Evolutionary conservation across 2,888 invertebrate species (phyloP).

Genomic region (Pimpla rufipes): DNA sequence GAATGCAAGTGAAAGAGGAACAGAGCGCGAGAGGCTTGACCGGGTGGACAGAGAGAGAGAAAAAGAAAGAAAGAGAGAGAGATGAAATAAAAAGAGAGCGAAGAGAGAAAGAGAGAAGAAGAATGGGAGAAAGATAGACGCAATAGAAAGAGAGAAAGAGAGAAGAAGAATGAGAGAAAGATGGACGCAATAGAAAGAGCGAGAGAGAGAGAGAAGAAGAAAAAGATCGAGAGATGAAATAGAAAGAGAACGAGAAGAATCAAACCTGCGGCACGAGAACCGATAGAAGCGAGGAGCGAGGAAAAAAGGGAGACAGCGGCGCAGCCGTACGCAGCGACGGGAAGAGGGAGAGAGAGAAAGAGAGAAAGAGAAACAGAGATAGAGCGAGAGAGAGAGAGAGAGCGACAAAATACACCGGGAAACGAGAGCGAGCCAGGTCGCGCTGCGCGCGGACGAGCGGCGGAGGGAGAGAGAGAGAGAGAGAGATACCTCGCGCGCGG

Average conservation of each 20-base stretch:
- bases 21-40: not conserved
- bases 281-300: too few species aligned
- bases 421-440: slow-evolving; percentile 48
- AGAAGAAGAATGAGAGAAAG: slow-evolving; percentile 10
- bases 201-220: slow-evolving; percentile 26
- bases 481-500: slow-evolving; percentile 41
- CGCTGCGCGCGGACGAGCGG: not conserved
- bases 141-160: not conserved
- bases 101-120: slow-evolving; percentile 22
- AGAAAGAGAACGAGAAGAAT: too few species aligned
- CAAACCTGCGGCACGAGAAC: too few species aligned
- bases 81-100: too few species aligned
- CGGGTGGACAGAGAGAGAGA: not conserved
- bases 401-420: slow-evolving; percentile 44
- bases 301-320: slow-evolving; percentile 1
- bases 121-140: slow-evolving; percentile 10
- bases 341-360: slow-evolving; percentile 3
- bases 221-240: slow-evolving; percentile 52
- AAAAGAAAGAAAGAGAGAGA: not conserved
- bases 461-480: not conserved
- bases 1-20: slow-evolving; percentile 29
- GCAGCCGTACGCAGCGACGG: too few species aligned
- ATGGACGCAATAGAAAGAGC: too few species aligned
- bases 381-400: slow-evolving; percentile 16
- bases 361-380: slow-evolving; percentile 17